A percentile compares a stretch with the other conserved stretches of the same genome.
Conservation (phyloP, 2,888 invertebrate species). For the Diaphora mendica region DNA sequence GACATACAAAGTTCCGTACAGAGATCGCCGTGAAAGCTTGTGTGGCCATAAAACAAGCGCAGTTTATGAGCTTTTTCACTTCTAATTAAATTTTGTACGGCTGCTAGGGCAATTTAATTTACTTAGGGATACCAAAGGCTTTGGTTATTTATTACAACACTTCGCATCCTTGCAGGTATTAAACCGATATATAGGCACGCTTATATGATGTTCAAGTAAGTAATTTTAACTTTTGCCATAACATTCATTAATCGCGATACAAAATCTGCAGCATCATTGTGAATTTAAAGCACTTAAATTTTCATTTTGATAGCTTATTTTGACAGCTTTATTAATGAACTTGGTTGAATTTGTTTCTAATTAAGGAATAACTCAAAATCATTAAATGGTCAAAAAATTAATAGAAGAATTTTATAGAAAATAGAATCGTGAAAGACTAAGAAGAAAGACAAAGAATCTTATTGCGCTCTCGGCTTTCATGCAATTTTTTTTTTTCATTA, state of each 20-base stretch:
- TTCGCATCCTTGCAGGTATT: constrained; percentile 17
- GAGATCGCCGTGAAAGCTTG: constrained; percentile 27
- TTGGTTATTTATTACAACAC: constrained; percentile 30
- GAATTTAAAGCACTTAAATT: neutral
- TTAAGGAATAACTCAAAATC: neutral
- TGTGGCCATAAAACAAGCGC: constrained; percentile 34
- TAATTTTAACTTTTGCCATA: neutral
- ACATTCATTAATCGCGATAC: neutral
- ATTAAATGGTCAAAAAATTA: neutral
- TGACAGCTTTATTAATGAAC: neutral
- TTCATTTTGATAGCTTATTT: neutral
- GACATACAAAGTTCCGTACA: constrained; percentile 22
- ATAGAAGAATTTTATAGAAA: neutral
- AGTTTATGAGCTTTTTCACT: constrained; percentile 40
- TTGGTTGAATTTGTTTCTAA: neutral
- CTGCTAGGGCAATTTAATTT: constrained; percentile 30
- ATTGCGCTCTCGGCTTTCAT: neutral
- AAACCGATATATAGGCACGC: constrained; percentile 12
- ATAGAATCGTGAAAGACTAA: no score
- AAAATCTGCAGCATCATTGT: neutral
- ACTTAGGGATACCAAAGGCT: constrained; percentile 26
- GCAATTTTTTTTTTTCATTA: no score
- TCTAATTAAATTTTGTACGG: constrained; percentile 48
- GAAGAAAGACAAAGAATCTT: no score
- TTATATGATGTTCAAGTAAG: neutral